phyloP scores from a whole-genome alignment of 2,888 invertebrate genomes.

The Papilio elwesi region DNA sequence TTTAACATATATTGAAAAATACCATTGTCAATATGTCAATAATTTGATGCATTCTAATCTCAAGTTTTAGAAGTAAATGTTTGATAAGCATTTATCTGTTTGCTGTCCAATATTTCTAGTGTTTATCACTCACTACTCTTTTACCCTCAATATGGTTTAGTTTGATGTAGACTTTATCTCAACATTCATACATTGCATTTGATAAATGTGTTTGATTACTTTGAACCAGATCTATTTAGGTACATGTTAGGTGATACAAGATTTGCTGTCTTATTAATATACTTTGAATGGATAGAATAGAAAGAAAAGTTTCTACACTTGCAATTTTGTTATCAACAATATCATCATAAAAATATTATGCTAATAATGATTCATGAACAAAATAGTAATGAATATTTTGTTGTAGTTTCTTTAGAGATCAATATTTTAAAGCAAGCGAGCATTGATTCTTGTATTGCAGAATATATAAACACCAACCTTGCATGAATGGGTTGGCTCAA shows the following conservation, averaged over 20 bases:
- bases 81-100: conserved; percentile 43
- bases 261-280: not conserved
- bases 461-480: too few relatives aligned
- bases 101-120: conserved; percentile 32
- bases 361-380: too few relatives aligned
- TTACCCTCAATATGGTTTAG: conserved; percentile 35
- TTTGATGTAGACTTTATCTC: conserved; percentile 29
- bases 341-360: too few relatives aligned
- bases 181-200: not conserved
- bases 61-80: conserved; percentile 31
- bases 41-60: conserved; percentile 39
- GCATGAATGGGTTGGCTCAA: too few relatives aligned
- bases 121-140: conserved; percentile 40
- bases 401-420: too few relatives aligned
- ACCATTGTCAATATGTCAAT: conserved; percentile 9
- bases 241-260: conserved; percentile 1
- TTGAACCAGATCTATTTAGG: conserved; percentile 25
- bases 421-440: too few relatives aligned
- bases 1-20: conserved; percentile 1
- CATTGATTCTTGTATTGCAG: too few relatives aligned
- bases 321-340: too few relatives aligned
- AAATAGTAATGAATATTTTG: too few relatives aligned
- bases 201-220: conserved; percentile 25
- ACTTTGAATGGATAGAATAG: too few relatives aligned
- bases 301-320: too few relatives aligned